Conservation (phyloP, 2,888 invertebrate genomes). For the Coecobrya sp. region DNA sequence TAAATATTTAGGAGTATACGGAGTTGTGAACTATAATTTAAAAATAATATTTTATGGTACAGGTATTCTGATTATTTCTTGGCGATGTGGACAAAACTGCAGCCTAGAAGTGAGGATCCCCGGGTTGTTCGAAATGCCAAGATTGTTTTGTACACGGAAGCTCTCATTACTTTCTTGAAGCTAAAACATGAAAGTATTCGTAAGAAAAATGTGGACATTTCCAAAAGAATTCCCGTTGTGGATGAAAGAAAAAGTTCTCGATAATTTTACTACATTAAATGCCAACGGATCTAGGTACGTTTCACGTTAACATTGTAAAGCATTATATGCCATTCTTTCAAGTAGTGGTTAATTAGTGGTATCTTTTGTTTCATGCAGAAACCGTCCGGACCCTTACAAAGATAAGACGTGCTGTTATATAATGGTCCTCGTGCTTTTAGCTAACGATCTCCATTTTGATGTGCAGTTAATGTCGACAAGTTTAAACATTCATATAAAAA, state of each 20-base stretch:
- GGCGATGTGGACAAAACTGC: slow-evolving; percentile 72
- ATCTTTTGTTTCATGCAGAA: slow-evolving; percentile 69
- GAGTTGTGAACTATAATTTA: background rate
- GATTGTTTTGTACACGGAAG: slow-evolving; percentile 83
- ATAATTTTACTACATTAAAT: slow-evolving; percentile 82
- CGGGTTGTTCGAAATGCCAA: slow-evolving; percentile 67
- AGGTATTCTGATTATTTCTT: slow-evolving; percentile 85
- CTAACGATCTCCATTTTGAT: slow-evolving; percentile 83
- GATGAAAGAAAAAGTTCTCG: slow-evolving; percentile 82
- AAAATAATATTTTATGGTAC: background rate
- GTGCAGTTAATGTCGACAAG: slow-evolving; percentile 83
- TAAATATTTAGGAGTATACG: background rate
- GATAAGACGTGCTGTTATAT: slow-evolving; percentile 85
- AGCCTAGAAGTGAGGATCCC: slow-evolving; percentile 57
- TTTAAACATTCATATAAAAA: slow-evolving; percentile 85
- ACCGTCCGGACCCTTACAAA: slow-evolving; percentile 76
- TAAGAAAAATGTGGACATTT: slow-evolving; percentile 69
- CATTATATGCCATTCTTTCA: too few relatives aligned
- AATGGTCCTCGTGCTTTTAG: slow-evolving; percentile 83
- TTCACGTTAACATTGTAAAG: background rate
- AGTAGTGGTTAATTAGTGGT: background rate
- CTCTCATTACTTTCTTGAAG: slow-evolving; percentile 81
- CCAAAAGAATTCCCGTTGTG: slow-evolving; percentile 80
- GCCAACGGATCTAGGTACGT: slow-evolving; percentile 81
- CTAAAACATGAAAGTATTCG: slow-evolving; percentile 66